Conservation (phyloP, 2,797 vertebrate genomes). For the Harpagifer antarcticus region DNA sequence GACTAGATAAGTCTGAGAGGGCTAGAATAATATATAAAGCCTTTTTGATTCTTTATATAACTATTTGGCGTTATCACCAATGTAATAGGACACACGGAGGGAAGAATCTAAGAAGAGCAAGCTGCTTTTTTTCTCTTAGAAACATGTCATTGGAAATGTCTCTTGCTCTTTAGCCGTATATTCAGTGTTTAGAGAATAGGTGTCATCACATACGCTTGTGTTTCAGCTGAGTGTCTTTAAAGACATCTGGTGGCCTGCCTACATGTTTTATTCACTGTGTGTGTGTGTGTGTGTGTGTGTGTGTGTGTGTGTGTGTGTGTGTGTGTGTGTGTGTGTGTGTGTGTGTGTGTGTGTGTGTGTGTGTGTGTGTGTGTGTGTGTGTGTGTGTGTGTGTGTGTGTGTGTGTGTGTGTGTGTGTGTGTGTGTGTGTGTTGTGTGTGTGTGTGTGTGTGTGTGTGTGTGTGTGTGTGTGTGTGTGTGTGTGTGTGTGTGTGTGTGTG, state of each 20-base stretch:
- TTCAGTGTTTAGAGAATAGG: neutral
- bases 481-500: slow-evolving; percentile 30
- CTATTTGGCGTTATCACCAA: too few species aligned
- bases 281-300: slow-evolving; percentile 24
- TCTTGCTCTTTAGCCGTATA: neutral
- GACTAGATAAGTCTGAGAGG: too few species aligned
- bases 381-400: slow-evolving; percentile 30
- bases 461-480: slow-evolving; percentile 30
- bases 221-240: slow-evolving; percentile 8
- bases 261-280: slow-evolving; percentile 70
- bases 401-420: slow-evolving; percentile 30
- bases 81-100: neutral
- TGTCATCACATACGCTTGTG: neutral
- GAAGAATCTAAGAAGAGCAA: neutral
- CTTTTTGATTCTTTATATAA: too few species aligned
- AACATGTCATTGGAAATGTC: neutral
- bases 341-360: slow-evolving; percentile 30
- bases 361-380: slow-evolving; percentile 30
- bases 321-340: slow-evolving; percentile 30
- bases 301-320: slow-evolving; percentile 30
- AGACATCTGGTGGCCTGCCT: slow-evolving; percentile 58
- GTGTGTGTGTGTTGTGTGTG: slow-evolving; percentile 29
- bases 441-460: slow-evolving; percentile 30
- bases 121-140: too few species aligned
- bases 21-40: too few species aligned